A percentile compares a stretch with the other conserved stretches of the same genome.
These are phyloP conservation scores for Halisarca cf. caerulea DNA, from an alignment of 37 sponge, comb jelly and placozoan species.

Conservation along the genomic window DNA sequence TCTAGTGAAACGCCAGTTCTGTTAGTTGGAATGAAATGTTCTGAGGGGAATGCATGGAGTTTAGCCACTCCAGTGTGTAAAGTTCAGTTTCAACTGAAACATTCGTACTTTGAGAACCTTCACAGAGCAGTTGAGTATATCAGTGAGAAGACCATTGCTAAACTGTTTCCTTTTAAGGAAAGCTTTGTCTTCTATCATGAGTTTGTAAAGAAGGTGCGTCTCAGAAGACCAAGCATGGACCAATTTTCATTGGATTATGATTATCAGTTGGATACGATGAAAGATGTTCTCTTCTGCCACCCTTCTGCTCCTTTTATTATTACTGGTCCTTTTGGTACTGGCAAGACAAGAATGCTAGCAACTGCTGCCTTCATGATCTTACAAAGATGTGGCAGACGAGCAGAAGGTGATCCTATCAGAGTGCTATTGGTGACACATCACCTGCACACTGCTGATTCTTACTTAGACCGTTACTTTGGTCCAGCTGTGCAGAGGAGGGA, in stretches of 20 bases:
- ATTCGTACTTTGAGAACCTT: slow-evolving; percentile 36
- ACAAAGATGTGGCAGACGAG: slow-evolving; percentile 46
- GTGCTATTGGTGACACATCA: slow-evolving; percentile 75
- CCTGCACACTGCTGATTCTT: slow-evolving; percentile 56
- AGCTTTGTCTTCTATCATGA: not conserved
- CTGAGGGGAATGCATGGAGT: too few relatives aligned
- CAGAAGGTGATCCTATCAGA: not conserved
- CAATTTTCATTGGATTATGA: not conserved
- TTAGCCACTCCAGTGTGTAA: too few relatives aligned
- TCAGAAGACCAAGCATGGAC: not conserved
- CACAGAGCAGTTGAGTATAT: slow-evolving; percentile 32
- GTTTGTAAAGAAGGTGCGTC: not conserved
- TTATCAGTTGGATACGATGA: slow-evolving; percentile 36
- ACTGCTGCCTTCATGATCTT: slow-evolving; percentile 31
- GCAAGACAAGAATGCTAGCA: slow-evolving; percentile 73
- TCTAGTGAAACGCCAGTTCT: not conserved
- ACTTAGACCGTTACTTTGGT: slow-evolving; percentile 52
- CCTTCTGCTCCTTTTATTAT: slow-evolving; percentile 54
- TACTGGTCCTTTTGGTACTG: slow-evolving; percentile 75
- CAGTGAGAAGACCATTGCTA: not conserved
- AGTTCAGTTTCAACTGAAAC: slow-evolving; percentile 19
- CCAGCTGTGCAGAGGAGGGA: not conserved
- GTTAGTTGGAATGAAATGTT: not conserved
- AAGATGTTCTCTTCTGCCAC: slow-evolving; percentile 6
- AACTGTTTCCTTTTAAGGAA: not conserved